Evolutionary conservation across 2,888 invertebrate genomes (phyloP), one percentile per base, ranked within the genome.

Genomic region (Stegophylla sp.): DNA sequence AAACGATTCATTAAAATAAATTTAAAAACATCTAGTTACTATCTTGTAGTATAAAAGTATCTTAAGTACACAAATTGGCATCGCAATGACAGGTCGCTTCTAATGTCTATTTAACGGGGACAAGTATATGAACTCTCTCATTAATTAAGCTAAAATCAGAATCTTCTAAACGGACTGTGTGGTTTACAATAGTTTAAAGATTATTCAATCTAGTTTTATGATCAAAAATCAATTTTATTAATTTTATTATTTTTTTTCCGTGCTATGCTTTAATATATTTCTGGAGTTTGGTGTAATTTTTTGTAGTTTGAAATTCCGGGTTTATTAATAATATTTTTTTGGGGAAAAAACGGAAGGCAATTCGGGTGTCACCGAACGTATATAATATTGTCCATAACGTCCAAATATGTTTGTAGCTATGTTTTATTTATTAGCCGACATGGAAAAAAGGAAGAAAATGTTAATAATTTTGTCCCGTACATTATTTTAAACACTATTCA

Each of bases 121-220:
- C 66, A 53, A 84, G 82, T 48, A 66, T 59, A 26, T 79, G 43
- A 45, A 75, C 56, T 26, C 81, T 75, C 23, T 83, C 71, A 26
- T 28, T 61, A 51, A 83, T 48, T 45, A 83, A 67, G 28, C 69
- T 72, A 59, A 81, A 83, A 75, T 84, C 83, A 20, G n/a, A 34
- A 63, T 76, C 82, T 23, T 34, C 64, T 26, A 82, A 82, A 1
- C 53, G 12, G 26, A 83, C 64, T 34, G 79, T 59, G 43, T 64
- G 43, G 34, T 63, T 73, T 13, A 81, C 59, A 79, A 84, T 84
- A 51, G 56, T 20, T 20, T 73, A 20, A 53, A 84, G 74, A 82
- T 83, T 84, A 64, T 82, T 84, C 83, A 84, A 84, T 45, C 83
- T 77, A 41, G 83, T 84, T 83, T 81, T 83, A 43, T 73, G 79